A percentile compares a stretch with the other conserved stretches of the same genome.
These are phyloP conservation scores for Syngnathus typhle DNA, from an alignment of 2,113 vertebrate species.

Conservation along the genomic window DNA sequence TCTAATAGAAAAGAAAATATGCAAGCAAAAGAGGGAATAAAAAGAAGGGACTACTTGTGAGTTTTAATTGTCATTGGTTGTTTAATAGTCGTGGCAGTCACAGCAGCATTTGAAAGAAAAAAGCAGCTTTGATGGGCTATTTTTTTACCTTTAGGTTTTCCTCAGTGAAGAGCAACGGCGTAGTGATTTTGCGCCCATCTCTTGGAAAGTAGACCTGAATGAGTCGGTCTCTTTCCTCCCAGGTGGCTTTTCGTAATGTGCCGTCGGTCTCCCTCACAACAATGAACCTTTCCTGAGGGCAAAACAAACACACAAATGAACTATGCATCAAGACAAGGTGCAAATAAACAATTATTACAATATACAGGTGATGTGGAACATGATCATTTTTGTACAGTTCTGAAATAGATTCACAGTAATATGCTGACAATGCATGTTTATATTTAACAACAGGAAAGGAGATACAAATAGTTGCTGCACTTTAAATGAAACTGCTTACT, in stretches of 20 bases:
- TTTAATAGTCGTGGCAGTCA: background rate
- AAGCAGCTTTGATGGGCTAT: background rate
- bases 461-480: background rate
- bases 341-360: background rate
- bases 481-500: too few species aligned
- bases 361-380: too few species aligned
- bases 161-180: conserved; percentile 79
- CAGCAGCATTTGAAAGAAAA: background rate
- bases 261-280: conserved; percentile 86
- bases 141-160: conserved; percentile 79
- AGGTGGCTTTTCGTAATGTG: conserved; percentile 84
- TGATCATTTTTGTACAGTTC: background rate
- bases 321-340: background rate
- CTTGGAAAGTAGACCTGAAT: conserved; percentile 91
- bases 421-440: background rate
- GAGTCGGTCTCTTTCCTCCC: conserved; percentile 91
- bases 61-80: background rate
- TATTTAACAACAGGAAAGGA: background rate
- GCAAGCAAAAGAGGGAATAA: background rate
- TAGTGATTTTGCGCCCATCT: conserved; percentile 75
- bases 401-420: background rate
- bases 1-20: conserved; percentile 53
- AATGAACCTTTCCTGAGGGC: conserved; percentile 86
- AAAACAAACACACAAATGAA: conserved; percentile 10
- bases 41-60: background rate